Conservation (phyloP, 2,797 vertebrate genomes). For the Pantherophis vulpinus region DNA sequence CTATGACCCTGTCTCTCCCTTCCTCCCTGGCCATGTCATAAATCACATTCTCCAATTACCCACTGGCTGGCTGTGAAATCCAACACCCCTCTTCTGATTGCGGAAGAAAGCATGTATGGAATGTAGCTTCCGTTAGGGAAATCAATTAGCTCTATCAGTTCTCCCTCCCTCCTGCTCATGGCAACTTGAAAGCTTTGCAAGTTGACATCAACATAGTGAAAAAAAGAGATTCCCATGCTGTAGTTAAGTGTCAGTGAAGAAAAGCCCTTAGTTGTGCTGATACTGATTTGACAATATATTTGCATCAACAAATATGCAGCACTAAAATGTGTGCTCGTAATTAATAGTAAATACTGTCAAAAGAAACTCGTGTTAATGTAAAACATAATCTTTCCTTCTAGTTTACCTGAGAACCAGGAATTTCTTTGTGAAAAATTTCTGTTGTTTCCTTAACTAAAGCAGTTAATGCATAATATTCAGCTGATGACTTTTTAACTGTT, state of each 20-base stretch:
- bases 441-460: conserved; percentile 87
- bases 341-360: background rate
- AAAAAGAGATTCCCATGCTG: background rate
- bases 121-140: too few species aligned
- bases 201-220: background rate
- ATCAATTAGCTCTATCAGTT: too few species aligned
- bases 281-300: background rate
- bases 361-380: background rate
- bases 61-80: too few species aligned
- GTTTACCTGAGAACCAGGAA: conserved; percentile 91
- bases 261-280: background rate
- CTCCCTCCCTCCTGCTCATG: too few species aligned
- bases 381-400: background rate
- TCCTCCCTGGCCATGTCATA: too few species aligned
- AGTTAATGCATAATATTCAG: conserved; percentile 86
- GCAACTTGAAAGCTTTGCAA: too few species aligned
- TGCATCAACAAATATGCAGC: background rate
- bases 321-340: background rate
- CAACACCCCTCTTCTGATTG: too few species aligned
- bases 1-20: too few species aligned
- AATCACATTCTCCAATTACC: too few species aligned
- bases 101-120: too few species aligned
- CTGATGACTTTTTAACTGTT: conserved; percentile 73
- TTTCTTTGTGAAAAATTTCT: conserved; percentile 86
- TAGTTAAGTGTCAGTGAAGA: background rate